phyloP scores from a whole-genome alignment of 1,140 invertebrate genomes.

The Bombus superbus region DNA sequence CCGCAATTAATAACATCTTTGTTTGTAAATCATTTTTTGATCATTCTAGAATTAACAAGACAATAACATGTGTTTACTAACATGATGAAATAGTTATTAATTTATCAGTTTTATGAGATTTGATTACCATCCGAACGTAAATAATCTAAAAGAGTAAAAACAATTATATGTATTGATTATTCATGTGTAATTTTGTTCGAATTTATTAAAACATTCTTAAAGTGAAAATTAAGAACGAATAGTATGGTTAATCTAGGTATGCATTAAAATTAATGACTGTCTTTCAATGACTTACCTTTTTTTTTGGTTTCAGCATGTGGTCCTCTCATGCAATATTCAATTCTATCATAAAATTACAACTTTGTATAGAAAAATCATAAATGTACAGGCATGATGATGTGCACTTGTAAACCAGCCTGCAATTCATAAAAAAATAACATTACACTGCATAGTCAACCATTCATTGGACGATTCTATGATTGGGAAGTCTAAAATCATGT shows the following conservation, averaged over 20 bases:
- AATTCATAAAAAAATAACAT: not conserved
- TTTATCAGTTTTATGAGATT: not conserved
- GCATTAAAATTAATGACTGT: not conserved
- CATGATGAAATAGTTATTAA: not conserved
- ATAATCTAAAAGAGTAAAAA: not conserved
- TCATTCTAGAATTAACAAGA: not conserved
- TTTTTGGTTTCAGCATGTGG: not conserved
- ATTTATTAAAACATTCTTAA: not conserved
- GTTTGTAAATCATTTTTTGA: not conserved
- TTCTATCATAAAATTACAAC: not conserved
- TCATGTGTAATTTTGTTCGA: not conserved
- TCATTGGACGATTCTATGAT: not conserved
- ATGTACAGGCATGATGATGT: not conserved
- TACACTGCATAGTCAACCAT: not conserved
- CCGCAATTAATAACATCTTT: not conserved
- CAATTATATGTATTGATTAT: not conserved
- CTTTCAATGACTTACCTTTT: not conserved
- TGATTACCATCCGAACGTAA: not conserved
- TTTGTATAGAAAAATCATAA: conserved; percentile 6
- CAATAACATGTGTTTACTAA: not conserved
- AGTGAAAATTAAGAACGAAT: not conserved
- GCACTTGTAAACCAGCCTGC: not conserved
- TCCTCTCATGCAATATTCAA: not conserved
- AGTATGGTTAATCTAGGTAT: not conserved
- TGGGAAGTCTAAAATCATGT: not conserved